Percentiles rank a stretch among this genome's conserved stretches.
phyloP scores from a whole-genome alignment of 2,113 vertebrate species.

The Salvelinus alpinus region DNA sequence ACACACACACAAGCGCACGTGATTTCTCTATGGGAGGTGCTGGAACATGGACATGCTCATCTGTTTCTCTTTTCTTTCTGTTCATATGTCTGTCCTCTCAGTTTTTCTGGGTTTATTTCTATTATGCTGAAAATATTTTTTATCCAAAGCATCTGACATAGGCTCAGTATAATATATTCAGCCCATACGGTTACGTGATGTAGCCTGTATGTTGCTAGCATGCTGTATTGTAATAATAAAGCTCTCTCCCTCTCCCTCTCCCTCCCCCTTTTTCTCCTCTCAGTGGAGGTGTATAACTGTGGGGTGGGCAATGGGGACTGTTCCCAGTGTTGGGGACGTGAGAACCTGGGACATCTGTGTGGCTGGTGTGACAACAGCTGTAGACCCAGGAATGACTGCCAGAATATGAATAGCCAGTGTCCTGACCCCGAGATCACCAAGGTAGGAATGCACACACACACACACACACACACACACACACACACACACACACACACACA shows the following conservation, averaged over 20 bases:
- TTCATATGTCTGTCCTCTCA: conserved; percentile 11
- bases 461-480: too few relatives aligned
- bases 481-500: conserved; percentile 27
- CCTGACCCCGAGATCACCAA: conserved; percentile 83
- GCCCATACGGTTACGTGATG: not conserved
- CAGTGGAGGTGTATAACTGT: conserved; percentile 96
- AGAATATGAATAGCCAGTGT: conserved; percentile 65
- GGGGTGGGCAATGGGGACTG: conserved; percentile 83
- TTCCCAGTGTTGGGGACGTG: conserved; percentile 89
- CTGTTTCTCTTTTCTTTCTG: conserved; percentile 41
- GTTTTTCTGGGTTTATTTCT: conserved; percentile 22
- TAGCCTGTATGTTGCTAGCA: not conserved
- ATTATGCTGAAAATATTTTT: not conserved
- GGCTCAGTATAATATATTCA: too few relatives aligned
- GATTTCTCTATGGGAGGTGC: conserved; percentile 60
- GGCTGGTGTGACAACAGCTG: conserved; percentile 89
- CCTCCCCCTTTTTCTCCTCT: not conserved
- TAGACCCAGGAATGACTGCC: conserved; percentile 72
- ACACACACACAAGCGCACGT: conserved; percentile 21
- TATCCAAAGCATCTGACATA: not conserved
- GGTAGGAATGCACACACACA: conserved; percentile 67
- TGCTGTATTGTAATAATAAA: not conserved
- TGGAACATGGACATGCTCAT: conserved; percentile 62
- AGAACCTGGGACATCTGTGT: conserved; percentile 87
- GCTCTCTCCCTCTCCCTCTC: not conserved